phyloP scores from a whole-genome alignment of 53 echinoderm and acorn worm species.

The Holothuria scabra region DNA sequence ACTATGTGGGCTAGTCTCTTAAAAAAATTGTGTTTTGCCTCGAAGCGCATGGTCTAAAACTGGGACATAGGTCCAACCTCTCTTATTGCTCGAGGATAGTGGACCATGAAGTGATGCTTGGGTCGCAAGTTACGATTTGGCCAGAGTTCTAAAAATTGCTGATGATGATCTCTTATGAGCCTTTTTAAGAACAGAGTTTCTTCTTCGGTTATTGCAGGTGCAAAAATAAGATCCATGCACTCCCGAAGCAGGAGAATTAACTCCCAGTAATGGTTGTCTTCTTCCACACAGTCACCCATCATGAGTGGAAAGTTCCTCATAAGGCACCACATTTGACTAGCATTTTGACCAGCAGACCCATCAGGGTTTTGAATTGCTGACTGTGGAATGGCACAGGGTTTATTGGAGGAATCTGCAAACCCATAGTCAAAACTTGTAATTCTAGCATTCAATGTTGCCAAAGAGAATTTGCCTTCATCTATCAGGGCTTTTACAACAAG shows the following conservation, averaged over 20 bases:
- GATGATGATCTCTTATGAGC: constrained; percentile 58
- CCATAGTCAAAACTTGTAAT: constrained; percentile 46
- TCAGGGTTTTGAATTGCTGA: constrained; percentile 48
- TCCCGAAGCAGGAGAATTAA: constrained; percentile 38
- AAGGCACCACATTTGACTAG: constrained; percentile 63
- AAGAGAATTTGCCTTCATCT: constrained; percentile 45
- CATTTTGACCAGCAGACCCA: constrained; percentile 37
- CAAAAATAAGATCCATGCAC: constrained; percentile 49
- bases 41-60: constrained; percentile 22
- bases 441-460: constrained; percentile 25
- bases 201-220: constrained; percentile 15
- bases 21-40: constrained; percentile 38
- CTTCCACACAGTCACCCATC: constrained; percentile 60
- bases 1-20: constrained; percentile 52
- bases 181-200: constrained; percentile 56
- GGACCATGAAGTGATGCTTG: constrained; percentile 8
- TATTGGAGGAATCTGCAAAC: constrained; percentile 52
- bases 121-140: not conserved
- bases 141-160: not conserved
- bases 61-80: not conserved
- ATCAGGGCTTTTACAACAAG: constrained; percentile 41
- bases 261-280: constrained; percentile 52
- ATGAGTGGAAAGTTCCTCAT: constrained; percentile 56
- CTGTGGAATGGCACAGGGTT: constrained; percentile 35
- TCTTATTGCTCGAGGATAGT: not conserved